Base-by-base conservation (phyloP, 2,797 vertebrate genomes). In the Podargus strigoides region DNA sequence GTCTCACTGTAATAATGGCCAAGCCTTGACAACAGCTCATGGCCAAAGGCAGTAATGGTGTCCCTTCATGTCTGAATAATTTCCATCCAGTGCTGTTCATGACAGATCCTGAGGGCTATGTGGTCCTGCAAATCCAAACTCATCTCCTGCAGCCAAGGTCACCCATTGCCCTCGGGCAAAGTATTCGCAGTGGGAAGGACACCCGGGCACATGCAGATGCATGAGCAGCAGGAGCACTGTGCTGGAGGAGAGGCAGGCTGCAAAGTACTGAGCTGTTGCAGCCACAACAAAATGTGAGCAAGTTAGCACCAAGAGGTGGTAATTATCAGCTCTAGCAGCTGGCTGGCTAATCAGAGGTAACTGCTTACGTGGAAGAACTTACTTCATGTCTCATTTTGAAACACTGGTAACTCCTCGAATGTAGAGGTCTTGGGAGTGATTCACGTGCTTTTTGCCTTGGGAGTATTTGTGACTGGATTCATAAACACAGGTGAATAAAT, bases 141-240 rank as follows among this genome's bases (percentile, higher is more conserved):
- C 20, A 23, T 3, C 5, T 46, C 39, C 24, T 26, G 47, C 52
- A 79, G 36, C n/a, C 70, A 79, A 63, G 41, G 74, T 20, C 19
- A 67, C 41, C 49, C 21, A 15, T 44, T 30, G 32, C 27, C 60
- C 41, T 37, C 42, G 12, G 32, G 59, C 52, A 73, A 59, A 66
- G 32, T 6, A 66, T 37, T 5, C 3, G 0, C 47, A 37, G 20
- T 3, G 10, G 52, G n/a, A 88, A 79, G 49, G 36, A 55, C 18
- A 39, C 4, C 7, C 1, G 0, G 34, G 26, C 46, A 44, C 0
- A 0, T 6, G 56, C 36, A 63, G 23, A 20, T 32, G 24, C 37
- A n/a, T n/a, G n/a, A n/a, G n/a, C n/a, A n/a, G n/a, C n/a, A n/a
- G n/a, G n/a, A n/a, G 66, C 9, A 3, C 44, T 64, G 41, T 32